Conservation (phyloP, 2,888 invertebrate species). For the Leuctra nigra region DNA sequence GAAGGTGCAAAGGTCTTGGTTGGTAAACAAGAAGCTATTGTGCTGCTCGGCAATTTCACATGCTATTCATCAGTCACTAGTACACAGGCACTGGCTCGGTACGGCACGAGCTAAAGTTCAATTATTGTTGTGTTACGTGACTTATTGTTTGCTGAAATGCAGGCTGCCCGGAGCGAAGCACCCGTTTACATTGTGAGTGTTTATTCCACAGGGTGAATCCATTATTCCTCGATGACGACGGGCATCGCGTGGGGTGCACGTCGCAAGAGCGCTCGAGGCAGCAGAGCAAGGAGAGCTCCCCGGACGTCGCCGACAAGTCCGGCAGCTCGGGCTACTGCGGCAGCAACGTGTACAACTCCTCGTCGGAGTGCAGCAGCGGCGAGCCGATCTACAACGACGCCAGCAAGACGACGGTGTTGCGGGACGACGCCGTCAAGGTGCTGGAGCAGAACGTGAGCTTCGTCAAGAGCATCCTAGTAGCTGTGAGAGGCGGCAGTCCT, state of each 20-base stretch:
- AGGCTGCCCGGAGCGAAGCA: too few relatives aligned
- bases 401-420: constrained; percentile 31
- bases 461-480: constrained; percentile 39
- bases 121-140: too few relatives aligned
- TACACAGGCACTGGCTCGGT: too few relatives aligned
- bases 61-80: too few relatives aligned
- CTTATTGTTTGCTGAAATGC: too few relatives aligned
- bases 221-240: constrained; percentile 37
- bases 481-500: constrained; percentile 29
- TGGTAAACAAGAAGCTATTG: too few relatives aligned
- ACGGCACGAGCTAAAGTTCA: too few relatives aligned
- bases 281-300: constrained; percentile 19
- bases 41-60: too few relatives aligned
- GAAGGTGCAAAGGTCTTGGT: too few relatives aligned
- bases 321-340: constrained; percentile 41
- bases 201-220: constrained; percentile 41
- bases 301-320: constrained; percentile 36
- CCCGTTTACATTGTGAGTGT: too few relatives aligned
- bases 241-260: neutral
- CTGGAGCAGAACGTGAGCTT: constrained; percentile 40
- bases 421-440: constrained; percentile 36
- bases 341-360: constrained; percentile 32
- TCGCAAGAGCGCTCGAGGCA: constrained; percentile 20
- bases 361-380: constrained; percentile 25
- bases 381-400: constrained; percentile 24